Conservation (phyloP, 2,797 vertebrate genomes). For the Acipenser ruthenus region DNA sequence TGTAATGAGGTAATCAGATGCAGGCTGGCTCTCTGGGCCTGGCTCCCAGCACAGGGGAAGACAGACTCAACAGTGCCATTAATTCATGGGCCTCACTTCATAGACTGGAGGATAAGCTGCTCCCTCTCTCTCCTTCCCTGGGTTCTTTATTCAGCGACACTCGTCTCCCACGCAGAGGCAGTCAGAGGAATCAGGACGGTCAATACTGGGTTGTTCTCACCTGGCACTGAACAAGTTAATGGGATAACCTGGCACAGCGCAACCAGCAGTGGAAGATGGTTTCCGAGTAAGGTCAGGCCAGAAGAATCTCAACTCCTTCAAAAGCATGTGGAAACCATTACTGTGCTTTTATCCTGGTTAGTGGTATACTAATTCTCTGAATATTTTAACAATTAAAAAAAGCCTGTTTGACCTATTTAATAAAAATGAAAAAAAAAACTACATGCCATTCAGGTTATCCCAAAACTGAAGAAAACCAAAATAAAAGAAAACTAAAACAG, state of each 20-base stretch:
- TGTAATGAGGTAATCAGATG: slow-evolving; percentile 80
- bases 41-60: slow-evolving; percentile 45
- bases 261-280: slow-evolving; percentile 8
- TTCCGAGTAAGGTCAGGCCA: slow-evolving; percentile 17
- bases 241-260: slow-evolving; percentile 26
- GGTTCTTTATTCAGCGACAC: slow-evolving; percentile 27
- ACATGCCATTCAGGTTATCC: no score
- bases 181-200: slow-evolving; percentile 25
- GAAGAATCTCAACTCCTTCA: slow-evolving; percentile 33
- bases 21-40: slow-evolving; percentile 57
- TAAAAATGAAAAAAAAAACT: slow-evolving; percentile 14
- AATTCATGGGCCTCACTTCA: slow-evolving; percentile 53
- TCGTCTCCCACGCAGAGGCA: slow-evolving; percentile 31
- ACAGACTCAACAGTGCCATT: slow-evolving; percentile 40
- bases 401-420: slow-evolving; percentile 47
- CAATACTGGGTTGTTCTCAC: slow-evolving; percentile 32
- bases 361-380: slow-evolving; percentile 52
- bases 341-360: slow-evolving; percentile 45
- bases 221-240: slow-evolving; percentile 26
- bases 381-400: slow-evolving; percentile 48
- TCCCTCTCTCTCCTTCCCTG: slow-evolving; percentile 25
- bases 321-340: slow-evolving; percentile 67
- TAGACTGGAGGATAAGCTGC: slow-evolving; percentile 46
- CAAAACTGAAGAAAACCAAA: no score
- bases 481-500: no score